These are phyloP conservation scores for Aradus depressus DNA, from an alignment of 2,888 invertebrate genomes.

Conservation along the genomic window DNA sequence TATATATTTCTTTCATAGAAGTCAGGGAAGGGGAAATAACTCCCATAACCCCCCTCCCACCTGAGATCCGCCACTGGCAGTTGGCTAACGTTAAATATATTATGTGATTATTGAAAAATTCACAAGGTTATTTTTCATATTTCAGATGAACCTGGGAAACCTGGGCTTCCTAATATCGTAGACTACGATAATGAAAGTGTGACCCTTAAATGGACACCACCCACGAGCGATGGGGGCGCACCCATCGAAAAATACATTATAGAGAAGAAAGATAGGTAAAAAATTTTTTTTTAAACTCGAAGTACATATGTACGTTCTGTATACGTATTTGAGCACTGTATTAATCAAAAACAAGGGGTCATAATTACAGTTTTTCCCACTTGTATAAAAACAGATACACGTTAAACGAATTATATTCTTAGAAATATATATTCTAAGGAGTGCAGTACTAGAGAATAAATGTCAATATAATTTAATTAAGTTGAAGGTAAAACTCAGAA, in stretches of 20 bases:
- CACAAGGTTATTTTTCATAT: constrained; percentile 13
- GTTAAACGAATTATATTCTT: no score
- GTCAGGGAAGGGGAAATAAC: no score
- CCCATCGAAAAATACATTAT: constrained; percentile 88
- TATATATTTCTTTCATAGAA: no score
- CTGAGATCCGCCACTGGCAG: not conserved
- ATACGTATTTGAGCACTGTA: not conserved
- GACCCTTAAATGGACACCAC: constrained; percentile 81
- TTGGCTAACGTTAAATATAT: not conserved
- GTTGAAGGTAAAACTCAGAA: no score
- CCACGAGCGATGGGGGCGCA: constrained; percentile 80
- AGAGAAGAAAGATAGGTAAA: constrained; percentile 73
- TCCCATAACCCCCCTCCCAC: no score
- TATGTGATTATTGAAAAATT: not conserved
- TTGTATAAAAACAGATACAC: no score
- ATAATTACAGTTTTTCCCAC: no score
- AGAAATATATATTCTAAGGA: no score
- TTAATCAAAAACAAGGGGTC: no score
- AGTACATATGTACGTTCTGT: not conserved
- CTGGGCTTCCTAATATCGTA: constrained; percentile 79
- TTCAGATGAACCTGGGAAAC: constrained; percentile 74
- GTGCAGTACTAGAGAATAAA: no score
- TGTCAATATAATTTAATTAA: no score
- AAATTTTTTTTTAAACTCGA: not conserved
- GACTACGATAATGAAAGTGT: constrained; percentile 93